phyloP scores from a whole-genome alignment of 92 coral and sea anemone species.

The Phenganax stokvisi region DNA sequence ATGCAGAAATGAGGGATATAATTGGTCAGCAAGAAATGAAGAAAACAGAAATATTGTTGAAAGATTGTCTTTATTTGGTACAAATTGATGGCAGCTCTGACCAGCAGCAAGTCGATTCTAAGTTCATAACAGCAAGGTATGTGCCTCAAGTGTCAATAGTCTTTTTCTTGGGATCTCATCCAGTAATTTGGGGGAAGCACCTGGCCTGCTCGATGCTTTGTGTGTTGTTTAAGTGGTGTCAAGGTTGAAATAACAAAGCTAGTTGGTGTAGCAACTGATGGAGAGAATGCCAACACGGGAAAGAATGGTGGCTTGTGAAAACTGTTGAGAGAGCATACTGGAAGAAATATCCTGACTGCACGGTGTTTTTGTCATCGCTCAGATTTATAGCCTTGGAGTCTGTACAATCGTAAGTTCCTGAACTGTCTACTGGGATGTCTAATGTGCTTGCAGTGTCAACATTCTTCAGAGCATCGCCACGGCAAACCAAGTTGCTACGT shows the following conservation, averaged over 20 bases:
- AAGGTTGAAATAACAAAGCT: neutral
- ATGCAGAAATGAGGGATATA: conserved; percentile 13
- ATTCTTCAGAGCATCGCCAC: conserved; percentile 11
- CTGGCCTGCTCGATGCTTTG: conserved; percentile 7
- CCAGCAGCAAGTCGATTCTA: neutral
- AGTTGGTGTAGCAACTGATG: neutral
- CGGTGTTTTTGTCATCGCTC: conserved; percentile 13
- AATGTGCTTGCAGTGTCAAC: conserved; percentile 16
- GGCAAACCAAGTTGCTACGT: conserved; percentile 5
- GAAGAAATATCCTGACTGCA: conserved; percentile 5
- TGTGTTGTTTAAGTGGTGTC: conserved; percentile 10
- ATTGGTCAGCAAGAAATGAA: conserved; percentile 1
- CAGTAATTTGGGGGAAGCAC: conserved; percentile 3
- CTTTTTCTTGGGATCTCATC: conserved; percentile 9
- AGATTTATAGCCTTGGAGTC: conserved; percentile 11
- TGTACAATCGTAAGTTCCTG: conserved; percentile 9
- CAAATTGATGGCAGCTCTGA: conserved; percentile 12
- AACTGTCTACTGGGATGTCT: conserved; percentile 12
- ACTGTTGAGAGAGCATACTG: conserved; percentile 3
- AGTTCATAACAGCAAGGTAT: conserved; percentile 21
- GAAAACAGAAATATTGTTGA: conserved; percentile 17
- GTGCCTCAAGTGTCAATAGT: conserved; percentile 8
- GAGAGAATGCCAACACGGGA: conserved; percentile 9
- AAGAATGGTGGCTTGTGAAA: conserved; percentile 1
- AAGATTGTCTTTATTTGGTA: conserved; percentile 16